These are phyloP conservation scores for Galendromus occidentalis DNA, from an alignment of 1,140 invertebrate species.

Conservation along the genomic window DNA sequence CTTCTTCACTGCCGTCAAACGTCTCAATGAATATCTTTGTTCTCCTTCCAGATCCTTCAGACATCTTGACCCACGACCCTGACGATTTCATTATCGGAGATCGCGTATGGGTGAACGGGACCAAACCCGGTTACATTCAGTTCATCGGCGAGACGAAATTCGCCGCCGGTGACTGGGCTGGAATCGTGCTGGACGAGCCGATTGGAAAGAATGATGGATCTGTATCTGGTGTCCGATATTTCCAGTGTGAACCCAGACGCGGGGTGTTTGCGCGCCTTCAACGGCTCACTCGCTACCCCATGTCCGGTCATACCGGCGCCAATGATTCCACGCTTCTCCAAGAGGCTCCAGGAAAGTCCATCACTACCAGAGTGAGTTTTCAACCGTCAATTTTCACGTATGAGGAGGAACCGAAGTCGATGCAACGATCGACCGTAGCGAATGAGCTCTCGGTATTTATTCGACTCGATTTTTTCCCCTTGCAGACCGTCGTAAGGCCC, in stretches of 20 bases:
- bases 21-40: neutral
- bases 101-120: slow-evolving; percentile 79
- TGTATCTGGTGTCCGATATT: slow-evolving; percentile 70
- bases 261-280: slow-evolving; percentile 61
- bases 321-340: neutral
- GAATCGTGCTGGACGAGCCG: slow-evolving; percentile 78
- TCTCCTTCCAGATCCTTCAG: neutral
- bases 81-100: slow-evolving; percentile 91
- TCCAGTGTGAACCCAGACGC: slow-evolving; percentile 76
- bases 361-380: neutral
- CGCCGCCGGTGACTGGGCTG: slow-evolving; percentile 86
- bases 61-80: slow-evolving; percentile 29
- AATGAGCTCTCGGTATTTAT: too few relatives aligned
- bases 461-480: neutral
- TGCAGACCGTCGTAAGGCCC: neutral
- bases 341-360: neutral
- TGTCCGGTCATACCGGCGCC: neutral
- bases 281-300: slow-evolving; percentile 19
- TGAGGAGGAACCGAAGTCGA: too few relatives aligned
- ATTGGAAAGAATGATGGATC: slow-evolving; percentile 96
- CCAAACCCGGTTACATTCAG: slow-evolving; percentile 80
- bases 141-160: slow-evolving; percentile 91
- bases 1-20: too few relatives aligned
- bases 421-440: too few relatives aligned
- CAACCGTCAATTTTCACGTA: too few relatives aligned